Percentiles rank a stretch among this genome's conserved stretches.
These are phyloP conservation scores for Ectemnius lituratus DNA, from an alignment of 2,888 invertebrate genomes.

Conservation along the genomic window DNA sequence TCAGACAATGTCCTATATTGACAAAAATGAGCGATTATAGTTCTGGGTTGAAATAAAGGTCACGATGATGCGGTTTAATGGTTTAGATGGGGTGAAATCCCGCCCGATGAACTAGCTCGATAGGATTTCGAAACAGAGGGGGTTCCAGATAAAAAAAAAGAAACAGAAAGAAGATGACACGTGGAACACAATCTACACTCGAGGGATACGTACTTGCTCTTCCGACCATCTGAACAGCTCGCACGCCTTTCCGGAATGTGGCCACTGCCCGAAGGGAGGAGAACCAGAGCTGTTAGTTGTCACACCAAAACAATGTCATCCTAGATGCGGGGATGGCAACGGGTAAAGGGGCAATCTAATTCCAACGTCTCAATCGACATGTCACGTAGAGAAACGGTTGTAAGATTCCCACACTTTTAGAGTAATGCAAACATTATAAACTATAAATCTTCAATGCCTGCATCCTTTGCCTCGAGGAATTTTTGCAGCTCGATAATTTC, in stretches of 20 bases:
- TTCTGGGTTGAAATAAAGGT: conserved; percentile 4
- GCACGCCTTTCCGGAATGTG: conserved; percentile 99
- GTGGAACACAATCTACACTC: conserved; percentile 77
- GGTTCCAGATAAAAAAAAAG: conserved; percentile 40
- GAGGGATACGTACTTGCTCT: conserved; percentile 95
- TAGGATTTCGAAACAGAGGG: conserved; percentile 23
- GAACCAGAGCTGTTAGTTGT: conserved; percentile 79
- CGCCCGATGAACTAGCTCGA: conserved; percentile 18
- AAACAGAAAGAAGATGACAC: conserved; percentile 63
- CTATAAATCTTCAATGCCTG: no score
- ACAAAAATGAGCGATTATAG: no score
- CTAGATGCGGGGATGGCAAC: conserved; percentile 66
- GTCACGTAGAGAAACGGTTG: conserved; percentile 25
- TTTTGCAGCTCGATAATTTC: no score
- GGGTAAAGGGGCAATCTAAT: conserved; percentile 44
- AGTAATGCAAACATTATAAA: no score
- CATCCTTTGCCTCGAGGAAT: no score
- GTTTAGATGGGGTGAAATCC: conserved; percentile 11
- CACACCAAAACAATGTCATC: conserved; percentile 69
- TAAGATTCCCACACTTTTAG: no score
- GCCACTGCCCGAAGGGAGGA: conserved; percentile 90
- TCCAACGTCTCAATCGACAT: conserved; percentile 56
- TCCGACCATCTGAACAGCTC: conserved; percentile 99
- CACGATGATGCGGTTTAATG: neutral
- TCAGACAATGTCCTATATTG: no score